Percentiles rank a stretch among this genome's conserved stretches.
Conservation (phyloP, 2,888 invertebrate species). For the Agrotis segetum region DNA sequence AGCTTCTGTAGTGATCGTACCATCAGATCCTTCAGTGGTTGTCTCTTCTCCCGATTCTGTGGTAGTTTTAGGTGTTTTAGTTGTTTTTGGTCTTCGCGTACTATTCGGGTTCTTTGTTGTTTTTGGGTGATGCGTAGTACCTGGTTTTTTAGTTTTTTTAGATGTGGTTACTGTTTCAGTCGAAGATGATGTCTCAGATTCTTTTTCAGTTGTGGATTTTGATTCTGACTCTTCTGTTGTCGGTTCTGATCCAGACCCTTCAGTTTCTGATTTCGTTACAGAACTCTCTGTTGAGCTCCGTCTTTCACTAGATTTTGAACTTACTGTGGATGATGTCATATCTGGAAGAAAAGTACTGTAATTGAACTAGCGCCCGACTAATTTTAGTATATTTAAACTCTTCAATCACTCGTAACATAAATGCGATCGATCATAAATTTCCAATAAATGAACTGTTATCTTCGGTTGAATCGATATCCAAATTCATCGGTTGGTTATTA, state of each 20-base stretch:
- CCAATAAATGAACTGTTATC: no score
- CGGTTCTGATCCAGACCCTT: not conserved
- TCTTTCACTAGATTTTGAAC: slow-evolving; percentile 8
- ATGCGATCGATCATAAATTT: not conserved
- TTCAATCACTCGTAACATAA: no score
- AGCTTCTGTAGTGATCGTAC: no score
- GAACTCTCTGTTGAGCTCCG: no score
- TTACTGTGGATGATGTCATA: not conserved
- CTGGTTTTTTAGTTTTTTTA: not conserved
- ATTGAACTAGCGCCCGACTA: no score
- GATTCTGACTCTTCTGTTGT: not conserved
- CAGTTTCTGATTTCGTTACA: not conserved
- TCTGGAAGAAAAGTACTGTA: slow-evolving; percentile 22
- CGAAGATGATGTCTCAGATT: not conserved
- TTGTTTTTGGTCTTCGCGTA: not conserved
- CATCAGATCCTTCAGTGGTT: no score
- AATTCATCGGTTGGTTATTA: no score
- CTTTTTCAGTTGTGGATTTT: not conserved
- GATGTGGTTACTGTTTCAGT: not conserved
- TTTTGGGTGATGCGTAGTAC: not conserved
- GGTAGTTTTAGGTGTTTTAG: not conserved
- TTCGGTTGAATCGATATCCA: no score
- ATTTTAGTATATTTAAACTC: no score
- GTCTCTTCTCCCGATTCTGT: not conserved
- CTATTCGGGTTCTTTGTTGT: not conserved